Percentiles rank a stretch among this genome's conserved stretches.
Conservation (phyloP, 2,113 vertebrate species). For the Sceloporus tristichus region DNA sequence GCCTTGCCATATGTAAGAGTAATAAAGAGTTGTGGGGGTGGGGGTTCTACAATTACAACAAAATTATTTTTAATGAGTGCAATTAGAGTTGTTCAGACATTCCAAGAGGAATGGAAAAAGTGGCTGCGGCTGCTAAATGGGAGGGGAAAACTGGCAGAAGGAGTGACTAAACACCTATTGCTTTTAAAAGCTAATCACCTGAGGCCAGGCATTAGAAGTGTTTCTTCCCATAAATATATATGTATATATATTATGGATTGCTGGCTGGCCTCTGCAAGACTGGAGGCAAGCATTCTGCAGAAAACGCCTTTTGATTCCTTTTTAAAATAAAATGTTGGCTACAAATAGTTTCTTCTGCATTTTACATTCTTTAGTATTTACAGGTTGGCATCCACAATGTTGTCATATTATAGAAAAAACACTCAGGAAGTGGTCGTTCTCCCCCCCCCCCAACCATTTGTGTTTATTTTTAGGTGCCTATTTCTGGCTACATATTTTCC, state of each 20-base stretch:
- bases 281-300: conserved; percentile 13
- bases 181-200: conserved; percentile 52
- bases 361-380: background rate
- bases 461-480: background rate
- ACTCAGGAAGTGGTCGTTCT: no score
- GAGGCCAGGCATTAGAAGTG: conserved; percentile 54
- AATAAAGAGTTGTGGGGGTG: background rate
- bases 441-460: no score
- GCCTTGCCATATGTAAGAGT: background rate
- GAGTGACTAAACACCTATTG: background rate
- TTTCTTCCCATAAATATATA: conserved; percentile 38
- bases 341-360: conserved; percentile 50
- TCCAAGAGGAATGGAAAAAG: conserved; percentile 51
- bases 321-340: conserved; percentile 36
- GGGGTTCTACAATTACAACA: conserved; percentile 22
- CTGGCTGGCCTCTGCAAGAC: conserved; percentile 32
- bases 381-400: background rate
- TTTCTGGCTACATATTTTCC: background rate
- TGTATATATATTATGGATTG: background rate
- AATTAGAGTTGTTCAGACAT: conserved; percentile 50
- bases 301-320: conserved; percentile 17
- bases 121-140: conserved; percentile 50
- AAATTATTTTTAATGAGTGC: conserved; percentile 56
- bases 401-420: conserved; percentile 42
- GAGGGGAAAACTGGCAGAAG: conserved; percentile 45